Percentiles rank a stretch among this genome's conserved stretches.
These are phyloP conservation scores for Dryoscopus gambensis DNA, from an alignment of 2,113 vertebrate genomes.

Conservation along the genomic window DNA sequence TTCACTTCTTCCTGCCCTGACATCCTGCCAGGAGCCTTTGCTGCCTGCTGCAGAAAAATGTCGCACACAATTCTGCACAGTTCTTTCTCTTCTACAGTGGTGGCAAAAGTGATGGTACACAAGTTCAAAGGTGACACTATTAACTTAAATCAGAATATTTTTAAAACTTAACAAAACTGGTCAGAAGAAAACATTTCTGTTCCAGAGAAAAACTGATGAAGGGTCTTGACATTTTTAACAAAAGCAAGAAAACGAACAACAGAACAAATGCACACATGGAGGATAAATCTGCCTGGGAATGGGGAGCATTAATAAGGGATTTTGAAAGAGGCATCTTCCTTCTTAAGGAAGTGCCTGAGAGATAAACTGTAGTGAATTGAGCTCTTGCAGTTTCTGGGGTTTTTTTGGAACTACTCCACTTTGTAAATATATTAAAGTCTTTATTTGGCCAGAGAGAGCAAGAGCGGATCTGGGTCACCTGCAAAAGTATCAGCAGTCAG, in stretches of 20 bases:
- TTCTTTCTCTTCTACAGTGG: neutral
- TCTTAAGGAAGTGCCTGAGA: neutral
- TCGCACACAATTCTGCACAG: fast-evolving
- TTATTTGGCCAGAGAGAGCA: neutral
- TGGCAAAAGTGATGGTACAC: neutral
- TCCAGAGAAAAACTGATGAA: neutral
- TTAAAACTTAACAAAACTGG: neutral
- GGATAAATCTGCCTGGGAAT: neutral
- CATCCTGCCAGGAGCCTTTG: neutral
- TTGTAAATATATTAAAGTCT: neutral
- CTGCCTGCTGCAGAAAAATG: neutral
- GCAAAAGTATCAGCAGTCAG: neutral
- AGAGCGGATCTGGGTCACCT: neutral
- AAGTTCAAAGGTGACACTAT: neutral
- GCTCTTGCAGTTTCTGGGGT: neutral
- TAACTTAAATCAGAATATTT: neutral
- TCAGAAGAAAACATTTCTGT: neutral
- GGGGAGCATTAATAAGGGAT: neutral
- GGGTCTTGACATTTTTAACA: neutral
- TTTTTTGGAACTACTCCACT: neutral
- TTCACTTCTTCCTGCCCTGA: neutral
- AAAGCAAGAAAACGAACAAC: neutral
- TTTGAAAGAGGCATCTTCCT: neutral
- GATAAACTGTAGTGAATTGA: neutral
- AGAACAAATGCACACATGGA: neutral